phyloP scores from a whole-genome alignment of 2,113 vertebrate genomes.

The Nothocercus nigrocapillus region DNA sequence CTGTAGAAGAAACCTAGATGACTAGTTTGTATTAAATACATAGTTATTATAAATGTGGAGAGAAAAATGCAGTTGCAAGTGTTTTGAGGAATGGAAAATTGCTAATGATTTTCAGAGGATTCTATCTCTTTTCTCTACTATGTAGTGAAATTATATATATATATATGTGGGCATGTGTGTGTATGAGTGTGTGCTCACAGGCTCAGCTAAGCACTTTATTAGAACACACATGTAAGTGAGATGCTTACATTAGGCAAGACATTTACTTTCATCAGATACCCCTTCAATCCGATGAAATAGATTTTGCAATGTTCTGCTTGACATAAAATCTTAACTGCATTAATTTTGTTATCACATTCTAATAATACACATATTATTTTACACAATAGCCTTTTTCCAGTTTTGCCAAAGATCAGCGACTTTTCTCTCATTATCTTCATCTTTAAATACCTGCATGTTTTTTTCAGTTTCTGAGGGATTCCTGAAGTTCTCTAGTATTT shows the following conservation, averaged over 20 bases:
- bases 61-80: not conserved
- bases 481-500: not conserved
- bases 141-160: not conserved
- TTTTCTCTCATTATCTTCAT: not conserved
- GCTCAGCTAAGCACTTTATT: not conserved
- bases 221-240: not conserved
- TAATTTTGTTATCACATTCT: not conserved
- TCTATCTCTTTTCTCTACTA: not conserved
- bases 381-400: not conserved
- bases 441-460: not conserved
- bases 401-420: not conserved
- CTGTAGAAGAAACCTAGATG: not conserved
- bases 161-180: no score
- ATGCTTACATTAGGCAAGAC: not conserved
- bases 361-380: not conserved
- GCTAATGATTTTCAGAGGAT: not conserved
- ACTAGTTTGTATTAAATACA: not conserved
- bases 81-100: not conserved
- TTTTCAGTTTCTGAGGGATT: not conserved
- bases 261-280: not conserved
- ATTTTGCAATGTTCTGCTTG: not conserved
- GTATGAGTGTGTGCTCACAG: not conserved
- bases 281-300: not conserved
- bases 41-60: not conserved
- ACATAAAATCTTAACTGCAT: not conserved